These are phyloP conservation scores for Eubucco bourcierii DNA, from an alignment of 2,113 vertebrate species.

Conservation along the genomic window DNA sequence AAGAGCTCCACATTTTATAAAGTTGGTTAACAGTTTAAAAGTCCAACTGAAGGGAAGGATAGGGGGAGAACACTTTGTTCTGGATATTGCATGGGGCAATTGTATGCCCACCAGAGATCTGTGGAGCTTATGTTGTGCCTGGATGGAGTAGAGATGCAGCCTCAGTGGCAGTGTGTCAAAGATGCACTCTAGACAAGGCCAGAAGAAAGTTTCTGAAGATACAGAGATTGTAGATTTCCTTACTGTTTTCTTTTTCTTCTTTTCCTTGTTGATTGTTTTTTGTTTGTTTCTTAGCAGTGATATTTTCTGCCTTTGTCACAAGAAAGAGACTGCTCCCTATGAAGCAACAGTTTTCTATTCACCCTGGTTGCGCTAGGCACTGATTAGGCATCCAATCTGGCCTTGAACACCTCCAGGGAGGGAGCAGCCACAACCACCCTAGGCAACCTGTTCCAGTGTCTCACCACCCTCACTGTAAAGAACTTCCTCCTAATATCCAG, in stretches of 20 bases:
- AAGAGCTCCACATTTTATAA: not conserved
- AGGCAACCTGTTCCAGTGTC: too few relatives aligned
- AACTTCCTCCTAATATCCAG: too few relatives aligned
- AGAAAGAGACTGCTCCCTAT: not conserved
- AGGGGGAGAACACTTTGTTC: fast-evolving
- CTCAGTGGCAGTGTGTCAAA: not conserved
- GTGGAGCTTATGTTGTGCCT: not conserved
- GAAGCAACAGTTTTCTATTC: not conserved
- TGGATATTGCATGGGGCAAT: not conserved
- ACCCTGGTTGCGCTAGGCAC: not conserved
- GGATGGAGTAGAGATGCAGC: not conserved
- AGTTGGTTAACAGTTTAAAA: not conserved
- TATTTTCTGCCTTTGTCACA: not conserved
- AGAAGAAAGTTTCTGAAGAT: not conserved
- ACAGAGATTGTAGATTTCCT: not conserved
- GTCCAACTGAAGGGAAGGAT: not conserved
- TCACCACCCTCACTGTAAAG: too few relatives aligned
- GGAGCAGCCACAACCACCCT: too few relatives aligned
- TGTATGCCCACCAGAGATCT: not conserved
- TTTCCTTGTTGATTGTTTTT: too few relatives aligned
- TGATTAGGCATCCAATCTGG: not conserved
- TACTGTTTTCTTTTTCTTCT: not conserved
- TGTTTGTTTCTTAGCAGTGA: not conserved
- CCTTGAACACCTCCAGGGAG: too few relatives aligned
- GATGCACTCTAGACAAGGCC: not conserved